Conservation (phyloP, 1,140 invertebrate genomes). For the Caenorhabditis briggsae region DNA sequence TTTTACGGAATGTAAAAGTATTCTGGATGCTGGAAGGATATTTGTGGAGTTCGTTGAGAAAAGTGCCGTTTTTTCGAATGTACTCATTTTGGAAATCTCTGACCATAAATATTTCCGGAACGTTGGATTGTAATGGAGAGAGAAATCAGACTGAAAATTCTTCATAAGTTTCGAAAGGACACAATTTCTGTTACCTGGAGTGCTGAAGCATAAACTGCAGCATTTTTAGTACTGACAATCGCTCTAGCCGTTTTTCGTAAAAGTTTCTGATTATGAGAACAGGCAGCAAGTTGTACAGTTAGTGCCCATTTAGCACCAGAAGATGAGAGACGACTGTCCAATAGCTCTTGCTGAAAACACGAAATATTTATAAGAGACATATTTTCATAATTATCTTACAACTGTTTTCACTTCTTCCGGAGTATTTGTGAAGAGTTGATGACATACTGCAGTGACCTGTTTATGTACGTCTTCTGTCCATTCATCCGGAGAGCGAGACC, state of each 20-base stretch:
- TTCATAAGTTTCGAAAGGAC: not conserved
- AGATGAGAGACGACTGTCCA: constrained; percentile 71
- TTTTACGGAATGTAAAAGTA: constrained; percentile 71
- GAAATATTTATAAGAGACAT: too few species aligned
- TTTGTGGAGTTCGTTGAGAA: constrained; percentile 72
- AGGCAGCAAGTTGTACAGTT: constrained; percentile 73
- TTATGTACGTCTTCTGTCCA: constrained; percentile 74
- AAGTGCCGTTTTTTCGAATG: constrained; percentile 69
- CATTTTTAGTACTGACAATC: constrained; percentile 74
- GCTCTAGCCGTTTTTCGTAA: constrained; percentile 68
- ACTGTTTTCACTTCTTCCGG: constrained; percentile 59
- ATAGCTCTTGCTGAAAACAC: constrained; percentile 66
- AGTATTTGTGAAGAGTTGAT: constrained; percentile 73
- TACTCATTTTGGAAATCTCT: constrained; percentile 65
- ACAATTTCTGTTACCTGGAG: constrained; percentile 67
- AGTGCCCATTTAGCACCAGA: constrained; percentile 70
- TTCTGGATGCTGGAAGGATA: constrained; percentile 50
- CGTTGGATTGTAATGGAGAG: constrained; percentile 72
- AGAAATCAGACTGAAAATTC: constrained; percentile 55
- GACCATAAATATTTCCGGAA: constrained; percentile 74
- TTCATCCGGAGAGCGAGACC: constrained; percentile 71
- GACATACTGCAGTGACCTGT: constrained; percentile 76
- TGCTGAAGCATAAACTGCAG: constrained; percentile 72
- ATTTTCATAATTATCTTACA: not conserved
- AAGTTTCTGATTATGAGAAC: constrained; percentile 73